phyloP scores from a whole-genome alignment of 2,888 invertebrate species.

The Acanthoscelides obtectus region DNA sequence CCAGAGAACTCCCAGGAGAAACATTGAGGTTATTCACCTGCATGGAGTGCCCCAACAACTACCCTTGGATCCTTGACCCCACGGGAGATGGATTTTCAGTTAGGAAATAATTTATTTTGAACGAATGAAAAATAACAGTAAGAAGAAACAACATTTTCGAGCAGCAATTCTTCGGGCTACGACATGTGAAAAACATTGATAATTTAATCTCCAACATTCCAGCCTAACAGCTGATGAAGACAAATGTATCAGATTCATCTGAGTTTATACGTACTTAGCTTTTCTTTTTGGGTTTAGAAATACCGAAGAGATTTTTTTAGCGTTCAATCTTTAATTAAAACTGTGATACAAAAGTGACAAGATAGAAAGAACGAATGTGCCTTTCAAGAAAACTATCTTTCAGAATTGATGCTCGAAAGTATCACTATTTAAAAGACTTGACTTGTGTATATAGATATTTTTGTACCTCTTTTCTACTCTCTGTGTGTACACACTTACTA shows the following conservation, averaged over 20 bases:
- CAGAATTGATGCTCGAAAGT: background rate
- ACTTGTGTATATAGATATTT: background rate
- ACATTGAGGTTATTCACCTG: conserved; percentile 89
- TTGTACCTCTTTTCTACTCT: background rate
- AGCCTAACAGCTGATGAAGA: too few relatives aligned
- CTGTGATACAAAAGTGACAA: background rate
- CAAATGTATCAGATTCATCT: too few relatives aligned
- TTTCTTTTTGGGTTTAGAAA: too few relatives aligned
- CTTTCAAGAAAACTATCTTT: background rate
- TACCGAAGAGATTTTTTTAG: too few relatives aligned
- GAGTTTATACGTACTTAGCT: too few relatives aligned
- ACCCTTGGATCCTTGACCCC: conserved; percentile 92
- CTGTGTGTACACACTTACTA: background rate
- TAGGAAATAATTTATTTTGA: conserved; percentile 59
- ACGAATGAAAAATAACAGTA: background rate
- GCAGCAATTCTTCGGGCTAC: background rate
- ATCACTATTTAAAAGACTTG: background rate
- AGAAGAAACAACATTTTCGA: background rate
- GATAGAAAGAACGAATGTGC: too few relatives aligned
- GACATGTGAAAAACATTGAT: too few relatives aligned
- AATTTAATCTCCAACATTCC: too few relatives aligned
- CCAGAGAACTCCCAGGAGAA: conserved; percentile 87
- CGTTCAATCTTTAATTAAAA: too few relatives aligned
- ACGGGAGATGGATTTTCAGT: conserved; percentile 90
- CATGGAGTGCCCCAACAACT: conserved; percentile 94